Conservation (phyloP, 2,888 invertebrate genomes). For the Leptarthrus brevirostris region DNA sequence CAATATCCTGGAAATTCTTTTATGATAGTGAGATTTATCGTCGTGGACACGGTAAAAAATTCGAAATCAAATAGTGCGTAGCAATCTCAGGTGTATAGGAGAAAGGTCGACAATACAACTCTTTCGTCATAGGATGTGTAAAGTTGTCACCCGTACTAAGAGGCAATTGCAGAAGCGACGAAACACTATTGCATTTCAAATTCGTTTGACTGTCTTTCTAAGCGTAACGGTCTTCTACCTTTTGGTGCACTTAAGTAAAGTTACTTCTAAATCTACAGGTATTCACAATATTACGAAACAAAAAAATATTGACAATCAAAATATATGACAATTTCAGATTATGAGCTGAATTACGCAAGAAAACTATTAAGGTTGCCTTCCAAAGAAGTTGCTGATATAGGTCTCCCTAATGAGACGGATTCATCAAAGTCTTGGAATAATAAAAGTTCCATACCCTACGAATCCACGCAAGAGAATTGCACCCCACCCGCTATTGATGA, state of each 20-base stretch:
- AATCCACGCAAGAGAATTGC: constrained; percentile 68
- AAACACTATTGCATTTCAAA: constrained; percentile 46
- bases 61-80: no score
- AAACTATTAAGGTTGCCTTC: constrained; percentile 32
- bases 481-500: constrained; percentile 81
- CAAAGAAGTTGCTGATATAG: neutral
- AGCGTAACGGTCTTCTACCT: constrained; percentile 42
- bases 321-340: neutral
- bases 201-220: constrained; percentile 49
- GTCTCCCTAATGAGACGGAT: neutral
- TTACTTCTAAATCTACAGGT: neutral
- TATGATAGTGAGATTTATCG: constrained; percentile 11
- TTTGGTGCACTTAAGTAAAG: neutral
- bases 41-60: no score
- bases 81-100: neutral
- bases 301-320: no score
- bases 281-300: no score
- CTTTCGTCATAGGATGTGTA: constrained; percentile 46
- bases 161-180: constrained; percentile 45
- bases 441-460: neutral
- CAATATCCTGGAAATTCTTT: constrained; percentile 17
- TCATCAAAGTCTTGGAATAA: neutral
- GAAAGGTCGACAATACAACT: neutral
- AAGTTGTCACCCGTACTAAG: constrained; percentile 26
- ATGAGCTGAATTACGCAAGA: constrained; percentile 21